Evolutionary conservation across 2,797 vertebrate species (phyloP), one percentile per base, ranked within the genome.

Genomic region (Lutjanus campechanus): DNA sequence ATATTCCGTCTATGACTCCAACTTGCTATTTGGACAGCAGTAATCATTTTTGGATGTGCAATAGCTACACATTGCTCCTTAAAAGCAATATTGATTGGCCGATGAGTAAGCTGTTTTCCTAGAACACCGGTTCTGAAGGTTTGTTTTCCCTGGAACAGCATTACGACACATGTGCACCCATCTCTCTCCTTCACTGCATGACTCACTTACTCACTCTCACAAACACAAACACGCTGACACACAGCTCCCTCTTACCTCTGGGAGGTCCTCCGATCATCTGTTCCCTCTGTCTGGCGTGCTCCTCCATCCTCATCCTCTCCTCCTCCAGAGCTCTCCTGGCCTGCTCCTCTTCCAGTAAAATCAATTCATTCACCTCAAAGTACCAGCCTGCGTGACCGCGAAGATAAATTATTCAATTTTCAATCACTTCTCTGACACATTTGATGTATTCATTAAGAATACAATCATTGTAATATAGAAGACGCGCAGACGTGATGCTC

Each of bases 261-360:
- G 95, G 95, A 65, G 95, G 95, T 73, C 94, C 94, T 87, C 94
- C 94, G 22, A 95, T 95, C 94, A 96, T 95, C 76, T 94, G 92
- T 25, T 93, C 93, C 83, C 92, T 89, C 89, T 94, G 91, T 49
- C 93, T 83, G 3, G 86, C 93, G 1, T 92, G 92, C 83, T 92
- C 93, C 88, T 94, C 93, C 91, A 93, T 92, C 89, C 94, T 92
- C 91, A 93, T 91, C 85, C 92, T 90, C 91, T 93, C 91, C 50
- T 95, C 92, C 79, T 95, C 93, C 88, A 95, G 90, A 56, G 93
- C 91, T 78, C 85, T 90, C 72, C 93, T 83, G 44, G 91, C 89
- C 74, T 92, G 94, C 82, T 95, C 93, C 19, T 95, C 92, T 63
- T 92, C 91, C 72, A 92, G 77, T 11, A 95, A 79, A 74, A 95